phyloP scores from a whole-genome alignment of 2,113 vertebrate species.

The Cololabis saira region DNA sequence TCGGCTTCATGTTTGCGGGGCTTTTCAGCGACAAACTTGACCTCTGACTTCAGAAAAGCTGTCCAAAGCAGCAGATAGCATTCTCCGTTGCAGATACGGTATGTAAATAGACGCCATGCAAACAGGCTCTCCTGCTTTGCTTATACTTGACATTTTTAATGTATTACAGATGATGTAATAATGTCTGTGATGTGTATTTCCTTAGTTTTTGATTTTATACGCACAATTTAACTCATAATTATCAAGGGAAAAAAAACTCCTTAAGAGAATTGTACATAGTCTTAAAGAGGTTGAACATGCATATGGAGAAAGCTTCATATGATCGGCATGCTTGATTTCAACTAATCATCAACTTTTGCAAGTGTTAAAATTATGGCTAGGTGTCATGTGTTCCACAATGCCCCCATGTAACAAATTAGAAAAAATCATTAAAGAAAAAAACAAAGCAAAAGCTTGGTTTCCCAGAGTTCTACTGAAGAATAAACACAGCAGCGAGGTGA shows the following conservation, averaged over 20 bases:
- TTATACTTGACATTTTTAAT: background rate
- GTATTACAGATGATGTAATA: background rate
- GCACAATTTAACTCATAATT: background rate
- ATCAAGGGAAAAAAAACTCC: too few relatives aligned
- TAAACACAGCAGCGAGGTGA: slow-evolving; percentile 73
- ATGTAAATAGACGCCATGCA: slow-evolving; percentile 49
- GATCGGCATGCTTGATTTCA: background rate
- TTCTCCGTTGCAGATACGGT: slow-evolving; percentile 42
- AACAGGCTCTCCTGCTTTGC: slow-evolving; percentile 1
- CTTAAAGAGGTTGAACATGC: too few relatives aligned
- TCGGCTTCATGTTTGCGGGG: slow-evolving; percentile 59
- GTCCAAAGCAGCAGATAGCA: slow-evolving; percentile 55
- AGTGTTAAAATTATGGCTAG: slow-evolving; percentile 58
- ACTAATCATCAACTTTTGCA: slow-evolving; percentile 39
- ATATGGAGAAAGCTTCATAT: too few relatives aligned
- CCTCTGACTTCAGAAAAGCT: slow-evolving; percentile 59
- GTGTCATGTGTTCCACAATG: slow-evolving; percentile 53
- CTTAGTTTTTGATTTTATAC: background rate
- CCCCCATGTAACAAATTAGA: slow-evolving; percentile 25
- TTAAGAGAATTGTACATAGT: too few relatives aligned
- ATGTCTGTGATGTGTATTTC: background rate
- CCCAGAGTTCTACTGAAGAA: slow-evolving; percentile 54
- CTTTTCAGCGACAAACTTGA: slow-evolving; percentile 60
- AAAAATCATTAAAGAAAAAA: slow-evolving; percentile 38
- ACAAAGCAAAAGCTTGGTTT: slow-evolving; percentile 24